A percentile compares a stretch with the other conserved stretches of the same genome.
phyloP scores from a whole-genome alignment of 2,113 vertebrate species.

The Naja naja region DNA sequence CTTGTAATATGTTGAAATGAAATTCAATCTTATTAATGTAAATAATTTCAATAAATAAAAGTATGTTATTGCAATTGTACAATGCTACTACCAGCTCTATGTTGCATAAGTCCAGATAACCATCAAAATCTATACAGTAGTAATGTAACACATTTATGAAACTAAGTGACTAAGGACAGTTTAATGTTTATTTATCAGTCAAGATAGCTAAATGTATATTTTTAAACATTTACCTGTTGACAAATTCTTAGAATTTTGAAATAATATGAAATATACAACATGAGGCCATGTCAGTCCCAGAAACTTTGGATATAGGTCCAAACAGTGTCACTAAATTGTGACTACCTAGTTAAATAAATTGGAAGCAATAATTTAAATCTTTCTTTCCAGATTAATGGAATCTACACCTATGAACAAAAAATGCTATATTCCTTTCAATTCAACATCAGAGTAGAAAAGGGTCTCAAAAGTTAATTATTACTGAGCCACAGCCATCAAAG shows the following conservation, averaged over 20 bases:
- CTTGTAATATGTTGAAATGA: not conserved
- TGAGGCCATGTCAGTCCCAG: not conserved
- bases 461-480: accelerated
- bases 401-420: not conserved
- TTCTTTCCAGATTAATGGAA: not conserved
- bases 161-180: not conserved
- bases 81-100: not conserved
- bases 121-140: not conserved
- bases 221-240: not conserved
- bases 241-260: not conserved
- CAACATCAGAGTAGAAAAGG: not conserved
- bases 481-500: not conserved
- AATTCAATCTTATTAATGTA: not conserved
- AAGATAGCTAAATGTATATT: not conserved
- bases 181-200: not conserved
- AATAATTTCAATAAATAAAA: not conserved
- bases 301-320: not conserved
- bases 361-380: not conserved
- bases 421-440: not conserved
- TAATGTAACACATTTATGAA: not conserved
- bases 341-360: not conserved
- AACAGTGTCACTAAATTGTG: not conserved
- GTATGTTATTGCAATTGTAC: not conserved
- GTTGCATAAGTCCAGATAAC: not conserved
- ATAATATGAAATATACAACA: not conserved